Evolutionary conservation across 1,140 invertebrate genomes (phyloP), one percentile per base, ranked within the genome.

Genomic region (Aphidius ervi): DNA sequence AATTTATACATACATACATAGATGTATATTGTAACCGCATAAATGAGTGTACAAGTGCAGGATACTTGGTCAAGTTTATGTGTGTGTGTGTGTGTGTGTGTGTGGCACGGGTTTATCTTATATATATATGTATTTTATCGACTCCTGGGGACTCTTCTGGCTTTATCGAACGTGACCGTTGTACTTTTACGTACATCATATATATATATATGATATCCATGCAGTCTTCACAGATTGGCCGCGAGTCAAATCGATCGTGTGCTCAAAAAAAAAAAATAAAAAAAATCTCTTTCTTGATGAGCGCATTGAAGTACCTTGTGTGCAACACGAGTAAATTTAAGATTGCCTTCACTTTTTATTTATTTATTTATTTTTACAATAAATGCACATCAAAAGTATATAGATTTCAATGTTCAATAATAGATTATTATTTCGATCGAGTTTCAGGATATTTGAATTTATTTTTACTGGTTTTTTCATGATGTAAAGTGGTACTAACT

Each of bases 131-230:
- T 47, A 60, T 50, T 50, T 55, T 60, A 60, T 60, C 59, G 53
- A 60, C 59, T 60, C 52, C 45, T 6, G 9, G 49, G 23, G 52
- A 5, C 58, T 54, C 49, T 37, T 23, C 20, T 47, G 52, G 45
- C 23, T 55, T 60, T 61, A 56, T 61, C 59, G 59, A 61, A 61
- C 59, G 59, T 61, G 59, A 61, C 59, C 46, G 53, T 56, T 54
- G 50, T 60, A 45, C 50, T 46, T 54, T 42, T 41, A 46, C 52
- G 46, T 50, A 49, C n/a, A 42, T 47, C 16, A 45, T 31, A 8
- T 46, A n/a, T 37, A 37, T 50, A 50, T 37, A 37, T 31, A 31
- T 31, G 23, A 31, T 31, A 31, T 3, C 23, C 23, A 23, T 23
- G 23, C 3, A 4, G 37, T 53, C 43, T 46, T 48, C 53, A n/a